Evolutionary conservation across 1,140 invertebrate genomes (phyloP), one percentile per base, ranked within the genome.

Genomic region (Asobara japonica): DNA sequence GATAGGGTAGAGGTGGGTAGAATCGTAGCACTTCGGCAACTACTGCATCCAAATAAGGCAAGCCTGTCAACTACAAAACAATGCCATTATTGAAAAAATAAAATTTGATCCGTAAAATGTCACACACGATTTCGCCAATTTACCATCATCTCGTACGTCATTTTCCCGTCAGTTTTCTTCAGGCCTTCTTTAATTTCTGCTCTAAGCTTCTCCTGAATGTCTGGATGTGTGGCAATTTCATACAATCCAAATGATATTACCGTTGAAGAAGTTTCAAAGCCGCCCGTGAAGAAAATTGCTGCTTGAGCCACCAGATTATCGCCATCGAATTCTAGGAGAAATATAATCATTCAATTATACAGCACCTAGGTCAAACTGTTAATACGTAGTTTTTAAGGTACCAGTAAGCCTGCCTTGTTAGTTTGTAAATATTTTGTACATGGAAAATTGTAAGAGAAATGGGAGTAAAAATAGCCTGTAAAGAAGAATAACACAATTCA

Each of bases 221-320:
- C 81, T 0, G 86, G 89, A 74, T 92, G 80, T 18, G 84, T 78
- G 10, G 92, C 90, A 41, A 93, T 76, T 73, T 89, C 89, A 30
- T 88, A 88, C 5, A 89, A 75, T 2, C 88, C 80, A 75, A 90
- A 90, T 7, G 87, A 82, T 29, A 93, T 76, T 1, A 88, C 92
- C 1, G 89, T 81, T 72, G 93, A 92, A 74, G 94, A 94, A 0
- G 91, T 92, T 78, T 93, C 91, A 75, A 90, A 93, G 1, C 91
- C 92, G 65, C 89, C 93, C 1, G 89, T 82, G 73, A 93, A 92
- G 76, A 94, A 94, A 6, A 92, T 36, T 0, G 91, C 83, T 0
- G 90, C 89, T 75, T 94, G 91, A 0, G 90, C 89, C 1, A 91
- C 84, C 7, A 95, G 88, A 75, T 93, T 90, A 13, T 91, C 88